Evolutionary conservation across 2,113 vertebrate species (phyloP).

Genomic region (Dendropsophus ebraccatus): DNA sequence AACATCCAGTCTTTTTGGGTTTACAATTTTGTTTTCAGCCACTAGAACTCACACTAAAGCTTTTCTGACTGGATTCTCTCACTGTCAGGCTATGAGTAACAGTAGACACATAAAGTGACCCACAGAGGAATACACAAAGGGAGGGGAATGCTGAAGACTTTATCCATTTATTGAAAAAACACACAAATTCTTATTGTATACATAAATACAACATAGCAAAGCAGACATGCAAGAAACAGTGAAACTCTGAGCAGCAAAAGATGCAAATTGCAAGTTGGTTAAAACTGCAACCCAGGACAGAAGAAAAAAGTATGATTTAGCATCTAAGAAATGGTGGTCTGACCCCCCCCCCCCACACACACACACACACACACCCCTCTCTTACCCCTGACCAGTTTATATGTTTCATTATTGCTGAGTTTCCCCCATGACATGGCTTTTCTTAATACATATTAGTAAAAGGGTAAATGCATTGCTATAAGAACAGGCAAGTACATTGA

Average conservation of each 20-base stretch:
- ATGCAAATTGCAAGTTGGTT: conserved; percentile 23
- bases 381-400: neutral
- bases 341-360: neutral
- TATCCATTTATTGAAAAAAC: conserved; percentile 70
- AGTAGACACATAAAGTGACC: conserved; percentile 58
- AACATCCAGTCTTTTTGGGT: neutral
- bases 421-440: conserved; percentile 1
- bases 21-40: neutral
- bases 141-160: conserved; percentile 47
- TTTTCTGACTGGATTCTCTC: neutral
- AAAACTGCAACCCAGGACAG: conserved; percentile 31
- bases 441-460: neutral
- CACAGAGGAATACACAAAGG: conserved; percentile 55
- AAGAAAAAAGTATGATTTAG: conserved; percentile 7
- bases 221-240: conserved; percentile 60
- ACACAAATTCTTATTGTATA: conserved; percentile 67
- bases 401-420: conserved; percentile 11
- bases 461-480: neutral
- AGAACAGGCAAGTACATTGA: conserved; percentile 24
- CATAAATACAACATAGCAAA: conserved; percentile 71
- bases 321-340: neutral
- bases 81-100: neutral
- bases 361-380: too few species aligned
- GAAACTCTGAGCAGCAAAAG: conserved; percentile 60
- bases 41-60: neutral